Base-by-base conservation (phyloP, 2,113 vertebrate species). In the Oreocharis arfaki region DNA sequence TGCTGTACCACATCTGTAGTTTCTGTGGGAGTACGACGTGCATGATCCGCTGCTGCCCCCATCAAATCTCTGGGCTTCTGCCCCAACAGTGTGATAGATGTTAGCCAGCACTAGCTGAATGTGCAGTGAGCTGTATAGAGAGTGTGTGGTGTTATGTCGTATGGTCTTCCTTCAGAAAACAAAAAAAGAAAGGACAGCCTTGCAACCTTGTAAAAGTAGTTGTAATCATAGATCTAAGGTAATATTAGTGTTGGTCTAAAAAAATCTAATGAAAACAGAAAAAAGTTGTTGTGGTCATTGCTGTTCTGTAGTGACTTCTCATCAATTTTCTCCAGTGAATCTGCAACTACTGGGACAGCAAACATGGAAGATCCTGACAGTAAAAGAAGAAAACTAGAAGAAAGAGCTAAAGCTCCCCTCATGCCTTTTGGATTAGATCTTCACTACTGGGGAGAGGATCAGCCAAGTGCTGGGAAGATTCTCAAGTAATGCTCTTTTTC, bases 391-490 rank as follows among this genome's bases (percentile, higher is more conserved):
- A 96, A 86, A 82, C 96, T 96, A 56, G 96, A 95, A 80, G 97
- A 98, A 84, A 75, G 93, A 52, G 91, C 92, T 17, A 97, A 97
- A 52, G 98, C 98, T 19, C 99, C 99, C 2, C 63, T 99, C 16
- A 96, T 99, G 87, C 98, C 99, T 6, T 99, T 99, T 52, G 99
- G 99, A 61, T 93, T 99, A 86, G 99, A 99, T 79, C 98, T 99
- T 63, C 99, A 98, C 94, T 98, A 98, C 97, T 99, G 99, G 99
- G 99, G 98, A 74, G 92, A 99, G 97, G 98, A 99, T 70, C 98
- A 98, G 93, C 98, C 97, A 22, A 96, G 79, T 23, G 95, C 98
- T 11, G 98, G 98, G 52, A 99, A 98, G 97, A 98, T 99, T 93
- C 87, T 99, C 95, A 99, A 98, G 99, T 99, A 98, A 97, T 97